Evolutionary conservation across 2,797 vertebrate species (phyloP), one percentile per base, ranked within the genome.

Genomic region (Melanotaenia maccullochi): DNA sequence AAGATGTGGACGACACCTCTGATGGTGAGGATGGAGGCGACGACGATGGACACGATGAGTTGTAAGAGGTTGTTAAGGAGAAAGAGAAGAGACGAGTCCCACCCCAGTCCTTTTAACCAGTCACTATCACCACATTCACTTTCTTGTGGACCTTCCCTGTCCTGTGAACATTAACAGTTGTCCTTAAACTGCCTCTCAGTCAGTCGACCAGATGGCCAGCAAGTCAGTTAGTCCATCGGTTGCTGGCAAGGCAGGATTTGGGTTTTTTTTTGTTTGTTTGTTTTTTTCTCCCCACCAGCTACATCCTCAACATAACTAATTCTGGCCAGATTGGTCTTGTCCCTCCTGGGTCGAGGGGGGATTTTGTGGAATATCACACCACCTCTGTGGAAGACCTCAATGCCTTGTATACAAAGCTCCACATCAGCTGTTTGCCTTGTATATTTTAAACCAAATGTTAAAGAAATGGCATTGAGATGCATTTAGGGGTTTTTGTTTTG

Each of bases 31-130:
- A 96, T 5, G 96, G 95, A 5, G 95, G 95, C 5, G 85, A 94
- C 33, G 95, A 95, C 5, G 85, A 94, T 35, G 93, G 90, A 49
- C 96, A 97, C 49, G 97, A 98, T 24, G 98, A 99, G 87, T 95
- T 99, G 91, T 99, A 96, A 95, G 82, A 74, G 83, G 62, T 62
- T 63, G 60, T 59, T 74, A 59, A 77, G 42, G 73, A 62, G 76
- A 60, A 36, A 64, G 62, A 65, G 78, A 87, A 75, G 87, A 91
- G 90, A 88, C 67, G 30, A 91, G 90, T 90, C 85, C 91, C 61
- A 75, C 89, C 92, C 91, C 78, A 61, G 75, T 76, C 85, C 73
- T 77, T 82, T 80, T 78, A 85, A 82, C 90, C 82, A 85, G 84
- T 86, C 89, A 88, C 89, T 90, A 89, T 85, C 87, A 91, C 88